phyloP scores from a whole-genome alignment of 2,888 invertebrate species.

The Morpho helenor region DNA sequence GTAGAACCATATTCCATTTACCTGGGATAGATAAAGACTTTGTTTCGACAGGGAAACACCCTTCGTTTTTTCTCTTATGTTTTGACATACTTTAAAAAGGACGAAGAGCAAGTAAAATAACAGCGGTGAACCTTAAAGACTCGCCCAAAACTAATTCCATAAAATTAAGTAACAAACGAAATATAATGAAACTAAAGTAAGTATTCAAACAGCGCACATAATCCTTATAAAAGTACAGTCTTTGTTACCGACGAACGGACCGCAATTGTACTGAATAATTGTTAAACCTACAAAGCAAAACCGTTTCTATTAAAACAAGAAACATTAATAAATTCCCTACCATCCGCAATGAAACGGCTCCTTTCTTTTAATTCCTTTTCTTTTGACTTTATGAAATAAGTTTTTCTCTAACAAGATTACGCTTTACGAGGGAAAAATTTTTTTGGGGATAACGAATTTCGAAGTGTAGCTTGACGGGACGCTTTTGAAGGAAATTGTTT shows the following conservation, averaged over 20 bases:
- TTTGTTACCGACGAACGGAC: constrained; percentile 3
- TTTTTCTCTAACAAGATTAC: constrained; percentile 72
- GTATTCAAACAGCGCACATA: constrained; percentile 5
- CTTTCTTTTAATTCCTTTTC: constrained; percentile 59
- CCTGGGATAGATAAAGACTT: no score
- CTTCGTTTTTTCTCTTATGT: no score
- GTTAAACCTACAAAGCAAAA: constrained; percentile 51
- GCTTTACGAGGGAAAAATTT: constrained; percentile 66
- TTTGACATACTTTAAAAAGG: no score
- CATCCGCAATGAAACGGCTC: constrained; percentile 29
- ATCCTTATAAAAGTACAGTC: constrained; percentile 1
- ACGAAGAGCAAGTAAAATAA: no score
- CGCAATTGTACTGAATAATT: constrained; percentile 33
- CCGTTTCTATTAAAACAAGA: constrained; percentile 55
- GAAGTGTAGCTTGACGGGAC: constrained; percentile 32
- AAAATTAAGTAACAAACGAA: constrained; percentile 2
- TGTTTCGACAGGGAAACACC: no score
- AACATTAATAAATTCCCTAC: constrained; percentile 48
- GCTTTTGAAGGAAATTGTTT: constrained; percentile 12
- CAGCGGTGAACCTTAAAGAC: neutral
- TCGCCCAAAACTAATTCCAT: constrained; percentile 1
- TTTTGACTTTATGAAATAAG: constrained; percentile 69
- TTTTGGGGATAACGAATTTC: constrained; percentile 65
- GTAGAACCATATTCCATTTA: no score
- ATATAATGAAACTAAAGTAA: constrained; percentile 4